These are phyloP conservation scores for Cynopterus brachyotis DNA, from an alignment of 2,113 vertebrate genomes.

Conservation along the genomic window DNA sequence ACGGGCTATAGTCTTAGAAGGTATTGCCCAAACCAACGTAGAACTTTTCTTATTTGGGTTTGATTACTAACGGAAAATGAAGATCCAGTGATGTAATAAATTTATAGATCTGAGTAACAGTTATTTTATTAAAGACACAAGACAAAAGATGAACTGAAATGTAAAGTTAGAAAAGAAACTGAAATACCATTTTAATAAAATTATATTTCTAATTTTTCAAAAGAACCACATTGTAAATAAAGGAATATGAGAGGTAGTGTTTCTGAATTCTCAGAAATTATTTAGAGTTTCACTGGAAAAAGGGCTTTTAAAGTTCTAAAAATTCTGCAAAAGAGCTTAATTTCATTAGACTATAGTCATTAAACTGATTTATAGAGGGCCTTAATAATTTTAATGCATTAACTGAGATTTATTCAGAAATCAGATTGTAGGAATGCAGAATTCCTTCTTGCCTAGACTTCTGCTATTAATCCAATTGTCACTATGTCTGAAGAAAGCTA, in stretches of 20 bases:
- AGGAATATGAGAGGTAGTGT: background rate
- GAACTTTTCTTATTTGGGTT: background rate
- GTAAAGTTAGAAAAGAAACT: background rate
- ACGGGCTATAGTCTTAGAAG: background rate
- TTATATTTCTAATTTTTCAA: background rate
- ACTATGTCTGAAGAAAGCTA: conserved; percentile 50
- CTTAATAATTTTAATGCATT: conserved; percentile 37
- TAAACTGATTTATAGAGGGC: background rate
- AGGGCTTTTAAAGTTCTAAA: background rate
- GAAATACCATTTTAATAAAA: background rate
- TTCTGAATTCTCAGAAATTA: conserved; percentile 20
- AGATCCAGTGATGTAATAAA: background rate
- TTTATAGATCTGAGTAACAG: background rate
- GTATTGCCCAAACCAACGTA: background rate
- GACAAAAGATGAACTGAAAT: background rate
- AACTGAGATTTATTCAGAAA: conserved; percentile 30
- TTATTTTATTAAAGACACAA: background rate
- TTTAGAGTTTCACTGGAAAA: background rate
- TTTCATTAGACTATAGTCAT: conserved; percentile 18
- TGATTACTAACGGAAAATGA: background rate
- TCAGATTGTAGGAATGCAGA: background rate
- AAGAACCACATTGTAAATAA: background rate
- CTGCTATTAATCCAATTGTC: conserved; percentile 50
- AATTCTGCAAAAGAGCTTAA: background rate
- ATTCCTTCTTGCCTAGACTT: conserved; percentile 13